These are phyloP conservation scores for Philantomba maxwellii DNA, from an alignment of 2,113 vertebrate genomes.

Conservation along the genomic window DNA sequence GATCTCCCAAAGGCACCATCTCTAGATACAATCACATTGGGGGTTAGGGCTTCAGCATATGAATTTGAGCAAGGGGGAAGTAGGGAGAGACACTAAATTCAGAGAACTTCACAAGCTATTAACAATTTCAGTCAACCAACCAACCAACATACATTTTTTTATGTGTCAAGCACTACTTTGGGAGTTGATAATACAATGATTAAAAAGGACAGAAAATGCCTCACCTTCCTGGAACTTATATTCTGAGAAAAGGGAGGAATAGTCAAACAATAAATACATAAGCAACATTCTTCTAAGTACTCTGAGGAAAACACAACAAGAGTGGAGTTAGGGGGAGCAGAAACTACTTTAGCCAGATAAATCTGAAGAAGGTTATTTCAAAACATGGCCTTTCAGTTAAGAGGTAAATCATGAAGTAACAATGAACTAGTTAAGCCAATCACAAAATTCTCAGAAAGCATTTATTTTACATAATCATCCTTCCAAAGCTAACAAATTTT, in stretches of 20 bases:
- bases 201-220: neutral
- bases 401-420: neutral
- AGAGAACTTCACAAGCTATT: neutral
- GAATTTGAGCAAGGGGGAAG: neutral
- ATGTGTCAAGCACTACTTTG: neutral
- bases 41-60: neutral
- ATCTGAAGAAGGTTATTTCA: neutral
- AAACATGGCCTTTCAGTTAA: neutral
- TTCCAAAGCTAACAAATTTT: neutral
- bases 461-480: neutral
- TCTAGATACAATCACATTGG: neutral
- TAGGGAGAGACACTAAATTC: neutral
- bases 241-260: neutral
- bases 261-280: neutral
- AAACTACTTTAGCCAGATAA: neutral
- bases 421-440: neutral
- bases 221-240: neutral
- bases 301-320: neutral
- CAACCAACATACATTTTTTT: neutral
- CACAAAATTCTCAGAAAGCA: neutral
- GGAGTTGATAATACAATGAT: neutral
- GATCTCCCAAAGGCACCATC: neutral
- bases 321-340: neutral
- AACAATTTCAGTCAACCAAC: neutral
- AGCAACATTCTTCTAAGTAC: neutral